Percentiles rank a stretch among this genome's conserved stretches.
These are phyloP conservation scores for Tiphia femorata DNA, from an alignment of 2,888 invertebrate species.

Conservation along the genomic window DNA sequence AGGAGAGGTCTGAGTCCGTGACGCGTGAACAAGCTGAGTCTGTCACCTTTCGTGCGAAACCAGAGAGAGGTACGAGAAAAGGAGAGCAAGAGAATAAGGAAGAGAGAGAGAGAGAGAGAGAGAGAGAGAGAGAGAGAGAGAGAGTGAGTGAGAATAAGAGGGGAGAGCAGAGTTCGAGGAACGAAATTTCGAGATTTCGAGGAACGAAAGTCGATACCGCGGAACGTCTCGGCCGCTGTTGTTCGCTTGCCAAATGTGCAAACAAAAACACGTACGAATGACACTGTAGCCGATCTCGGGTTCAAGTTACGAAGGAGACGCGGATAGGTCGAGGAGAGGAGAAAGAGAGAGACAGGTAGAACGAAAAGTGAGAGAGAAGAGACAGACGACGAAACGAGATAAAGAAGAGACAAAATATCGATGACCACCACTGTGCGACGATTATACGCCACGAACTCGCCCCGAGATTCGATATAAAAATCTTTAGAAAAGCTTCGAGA, in stretches of 20 bases:
- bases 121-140: background rate
- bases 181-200: conserved; percentile 46
- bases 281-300: background rate
- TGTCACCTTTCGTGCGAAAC: too few relatives aligned
- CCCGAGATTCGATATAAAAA: too few relatives aligned
- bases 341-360: background rate
- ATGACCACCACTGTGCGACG: too few relatives aligned
- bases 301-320: background rate
- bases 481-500: too few relatives aligned
- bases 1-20: too few relatives aligned
- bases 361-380: too few relatives aligned
- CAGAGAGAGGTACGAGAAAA: too few relatives aligned
- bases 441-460: too few relatives aligned
- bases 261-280: conserved; percentile 35
- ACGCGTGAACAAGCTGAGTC: too few relatives aligned
- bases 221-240: conserved; percentile 29
- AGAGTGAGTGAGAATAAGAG: background rate
- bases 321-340: background rate
- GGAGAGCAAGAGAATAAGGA: too few relatives aligned
- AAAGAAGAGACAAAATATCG: too few relatives aligned
- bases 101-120: conserved; percentile 2
- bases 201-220: conserved; percentile 35
- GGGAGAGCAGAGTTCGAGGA: conserved; percentile 23
- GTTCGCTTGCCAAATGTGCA: conserved; percentile 37
- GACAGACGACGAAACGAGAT: background rate